Percentiles rank a stretch among this genome's conserved stretches.
Evolutionary conservation across 2,113 vertebrate genomes (phyloP).

Genomic region (Felis catus): DNA sequence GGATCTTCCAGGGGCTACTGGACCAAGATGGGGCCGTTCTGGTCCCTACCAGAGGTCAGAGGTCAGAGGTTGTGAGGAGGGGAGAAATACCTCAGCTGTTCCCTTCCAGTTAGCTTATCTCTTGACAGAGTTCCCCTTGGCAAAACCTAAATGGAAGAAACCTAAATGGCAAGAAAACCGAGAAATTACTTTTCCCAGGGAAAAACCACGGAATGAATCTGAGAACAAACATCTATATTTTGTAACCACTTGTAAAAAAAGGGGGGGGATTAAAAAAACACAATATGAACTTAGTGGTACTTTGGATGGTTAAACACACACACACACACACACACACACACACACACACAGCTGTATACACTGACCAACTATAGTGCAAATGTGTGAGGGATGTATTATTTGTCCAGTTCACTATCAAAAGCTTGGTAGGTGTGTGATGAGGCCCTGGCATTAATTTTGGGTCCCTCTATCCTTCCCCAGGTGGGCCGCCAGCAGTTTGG

Average conservation of each 20-base stretch:
- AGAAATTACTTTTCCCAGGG: not conserved
- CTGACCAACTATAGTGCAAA: not conserved
- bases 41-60: not conserved
- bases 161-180: not conserved
- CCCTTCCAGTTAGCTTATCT: not conserved
- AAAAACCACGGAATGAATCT: not conserved
- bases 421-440: not conserved
- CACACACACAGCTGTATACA: no score
- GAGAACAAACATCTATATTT: not conserved
- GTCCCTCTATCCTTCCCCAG: not conserved
- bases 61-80: not conserved
- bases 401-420: not conserved
- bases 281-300: not conserved
- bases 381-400: not conserved
- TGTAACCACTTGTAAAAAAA: not conserved
- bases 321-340: not conserved
- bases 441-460: not conserved
- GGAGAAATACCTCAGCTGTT: no score
- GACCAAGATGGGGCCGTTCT: not conserved
- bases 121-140: not conserved
- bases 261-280: not conserved
- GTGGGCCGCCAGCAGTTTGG: not conserved
- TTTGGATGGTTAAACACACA: not conserved
- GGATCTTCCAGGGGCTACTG: not conserved
- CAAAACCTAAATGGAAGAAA: not conserved